Base-by-base conservation (phyloP, 2,888 invertebrate genomes). In the Tryphoninae sp. region DNA sequence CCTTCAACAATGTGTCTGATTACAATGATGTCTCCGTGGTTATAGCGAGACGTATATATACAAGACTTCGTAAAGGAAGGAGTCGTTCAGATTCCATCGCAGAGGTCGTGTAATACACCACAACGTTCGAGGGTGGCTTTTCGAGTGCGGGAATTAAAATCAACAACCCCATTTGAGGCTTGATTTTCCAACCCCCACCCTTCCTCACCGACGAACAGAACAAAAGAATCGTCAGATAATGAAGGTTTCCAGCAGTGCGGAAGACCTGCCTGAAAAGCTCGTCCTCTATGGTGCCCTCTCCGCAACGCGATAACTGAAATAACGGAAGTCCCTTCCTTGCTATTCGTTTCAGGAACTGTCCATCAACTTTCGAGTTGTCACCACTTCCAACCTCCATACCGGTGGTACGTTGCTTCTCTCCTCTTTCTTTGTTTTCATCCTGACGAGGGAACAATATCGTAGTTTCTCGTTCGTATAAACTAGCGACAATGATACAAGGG, bases 221-320 rank as follows among this genome's bases (percentile, higher is more conserved):
- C 55, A 59, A 65, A 40, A 23, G 22, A 45, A 73, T 51, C 33
- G 64, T 58, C 67, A 53, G 16, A 73, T 23, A 78, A 78, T 67
- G 51, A 78, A 58, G 61, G 72, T 42, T 67, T 67, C 33, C 72
- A 61, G 9, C 72, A 61, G 53, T 49, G 71, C 55, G 49, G 71
- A 40, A 78, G 71, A 53, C 40, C 40, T 72, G 7, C 42, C 16
- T 16, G 40, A 19, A 64, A 42, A 42, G 22, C 33, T 59, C 23
- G 8, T 13, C 33, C 49, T 19, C 16, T 51, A 8, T n/a, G 40
- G 33, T 51, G 19, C 59, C 11, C 61, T 61, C 51, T 55, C 4
- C 33, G n/a, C 67, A 59, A 23, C 75, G 75, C 40, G 59, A 75
- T 75, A 75, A 75, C 68, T 75, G 75, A 61, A 75, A 75, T 75